Base-by-base conservation (phyloP, 2,113 vertebrate species). In the Pyxicephalus adspersus region DNA sequence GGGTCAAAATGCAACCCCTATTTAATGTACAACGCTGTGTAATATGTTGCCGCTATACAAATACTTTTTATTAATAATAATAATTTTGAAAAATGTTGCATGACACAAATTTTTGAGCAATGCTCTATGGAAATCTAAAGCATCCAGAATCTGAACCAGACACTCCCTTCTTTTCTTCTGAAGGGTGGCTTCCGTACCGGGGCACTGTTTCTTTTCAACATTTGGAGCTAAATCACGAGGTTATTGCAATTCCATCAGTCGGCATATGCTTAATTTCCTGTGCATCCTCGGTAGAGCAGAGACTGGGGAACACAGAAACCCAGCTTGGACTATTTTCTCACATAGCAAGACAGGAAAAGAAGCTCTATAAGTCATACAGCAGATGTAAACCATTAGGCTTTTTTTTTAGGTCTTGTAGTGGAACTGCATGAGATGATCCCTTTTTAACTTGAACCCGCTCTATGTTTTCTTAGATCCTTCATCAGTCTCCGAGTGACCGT, bases 191-290 rank as follows among this genome's bases (percentile, higher is more conserved):
- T 77, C 75, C 1, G 82, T 76, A 76, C 38, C 84, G 81, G 28
- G 58, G 28, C 64, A 51, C 82, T 72, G 51, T 75, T 38, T 75
- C 54, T 58, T 85, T 81, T 76, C 72, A 83, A 25, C 54, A 88
- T 83, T 80, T 17, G 25, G 58, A 31, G 28, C 76, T 68, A 77
- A 88, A 79, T 84, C 87, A 79, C 57, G 34, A 4, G 64, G 81
- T 86, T 87, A 86, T 86, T 73, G 34, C 74, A 81, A 26, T 65
- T 85, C 72, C 84, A 74, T 28, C 23, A 60, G 61, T 0, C 45
- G 85, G 72, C 86, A 76, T 81, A 85, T 79, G 87, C 87, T 87
- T 89, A 45, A 86, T 86, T 87, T 91, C 83, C 86, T 88, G 77
- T 73, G 78, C 75, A 82, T 84, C 80, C 83, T 0, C 60, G 31